Evolutionary conservation across 2,888 invertebrate genomes (phyloP).

Genomic region (Cyclophora punctaria): DNA sequence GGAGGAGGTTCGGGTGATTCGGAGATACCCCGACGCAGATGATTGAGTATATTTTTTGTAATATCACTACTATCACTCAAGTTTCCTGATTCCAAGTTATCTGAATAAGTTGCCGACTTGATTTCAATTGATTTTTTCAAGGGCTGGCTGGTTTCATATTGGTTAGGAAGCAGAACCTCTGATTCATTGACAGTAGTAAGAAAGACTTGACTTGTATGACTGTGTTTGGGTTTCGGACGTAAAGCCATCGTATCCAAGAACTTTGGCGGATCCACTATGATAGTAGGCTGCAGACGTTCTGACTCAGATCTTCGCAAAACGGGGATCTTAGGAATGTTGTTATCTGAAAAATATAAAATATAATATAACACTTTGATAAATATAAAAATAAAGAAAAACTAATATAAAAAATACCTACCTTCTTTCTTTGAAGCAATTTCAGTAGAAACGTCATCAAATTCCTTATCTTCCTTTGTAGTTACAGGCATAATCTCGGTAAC

Average conservation of each 20-base stretch:
- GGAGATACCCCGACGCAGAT: slow-evolving; percentile 57
- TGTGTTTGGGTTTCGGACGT: slow-evolving; percentile 77
- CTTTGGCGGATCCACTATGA: slow-evolving; percentile 69
- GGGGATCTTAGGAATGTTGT: slow-evolving; percentile 56
- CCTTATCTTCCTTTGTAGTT: slow-evolving; percentile 11
- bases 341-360: slow-evolving; percentile 46
- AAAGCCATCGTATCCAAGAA: slow-evolving; percentile 91
- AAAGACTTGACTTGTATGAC: slow-evolving; percentile 79
- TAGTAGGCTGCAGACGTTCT: slow-evolving; percentile 52
- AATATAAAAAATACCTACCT: slow-evolving; percentile 23
- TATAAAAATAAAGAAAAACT: background rate
- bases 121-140: slow-evolving; percentile 10
- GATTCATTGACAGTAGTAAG: slow-evolving; percentile 56
- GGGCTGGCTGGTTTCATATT: slow-evolving; percentile 19
- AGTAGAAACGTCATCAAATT: slow-evolving; percentile 8
- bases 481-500: slow-evolving; percentile 24
- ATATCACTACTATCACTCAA: slow-evolving; percentile 64
- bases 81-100: slow-evolving; percentile 49
- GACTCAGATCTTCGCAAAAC: slow-evolving; percentile 65
- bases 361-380: background rate
- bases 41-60: slow-evolving; percentile 52
- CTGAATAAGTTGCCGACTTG: slow-evolving; percentile 13
- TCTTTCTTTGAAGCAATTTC: slow-evolving; percentile 20
- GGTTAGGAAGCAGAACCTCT: slow-evolving; percentile 28
- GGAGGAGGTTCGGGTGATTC: slow-evolving; percentile 70